Base-by-base conservation (phyloP, 2,113 vertebrate genomes). In the Microtus montanus region DNA sequence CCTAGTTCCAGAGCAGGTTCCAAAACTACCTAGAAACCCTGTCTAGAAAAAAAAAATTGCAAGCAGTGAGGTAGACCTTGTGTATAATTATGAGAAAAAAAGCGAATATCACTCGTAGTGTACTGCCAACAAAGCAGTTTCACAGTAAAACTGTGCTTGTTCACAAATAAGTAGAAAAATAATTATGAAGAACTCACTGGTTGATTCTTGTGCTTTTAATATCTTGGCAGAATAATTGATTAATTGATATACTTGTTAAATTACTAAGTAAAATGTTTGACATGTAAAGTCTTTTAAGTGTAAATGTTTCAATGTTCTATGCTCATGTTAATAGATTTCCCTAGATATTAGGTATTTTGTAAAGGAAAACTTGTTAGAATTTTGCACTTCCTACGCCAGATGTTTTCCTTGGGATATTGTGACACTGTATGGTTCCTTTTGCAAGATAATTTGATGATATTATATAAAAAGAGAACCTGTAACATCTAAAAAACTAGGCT, bases 171-270 rank as follows among this genome's bases (percentile, higher is more conserved):
- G 28, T 35, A 54, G 95, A 78, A 47, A 82, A 84, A 41, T 49
- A 87, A 68, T 24, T 91, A 15, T 66, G 49, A 95, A 49, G 19
- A 95, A 64, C 12, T 73, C 49, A 87, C 35, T 87, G 33, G 49
- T 90, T 70, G 33, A 68, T 54, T 71, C 68, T 54, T 41, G 90
- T 90, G 44, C 52, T 85, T 95, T 92, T 70, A 88, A 22, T 92
- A 11, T 75, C 26, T 87, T 92, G 54, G 20, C 38, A 88, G 47
- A 95, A 89, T 75, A 74, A 63, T 63, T 70, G 24, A n/a, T 35
- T 93, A 71, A n/a, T 58, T 75, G 33, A 64, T 82, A 78, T 24
- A 44, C 38, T 93, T 94, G 41, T 33, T 92, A 74, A 89, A 68
- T 88, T 86, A 71, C 35, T 78, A 17, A 84, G 61, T 93, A 73